Evolutionary conservation across 2,797 vertebrate species (phyloP).

Genomic region (Podarcis lilfordi): DNA sequence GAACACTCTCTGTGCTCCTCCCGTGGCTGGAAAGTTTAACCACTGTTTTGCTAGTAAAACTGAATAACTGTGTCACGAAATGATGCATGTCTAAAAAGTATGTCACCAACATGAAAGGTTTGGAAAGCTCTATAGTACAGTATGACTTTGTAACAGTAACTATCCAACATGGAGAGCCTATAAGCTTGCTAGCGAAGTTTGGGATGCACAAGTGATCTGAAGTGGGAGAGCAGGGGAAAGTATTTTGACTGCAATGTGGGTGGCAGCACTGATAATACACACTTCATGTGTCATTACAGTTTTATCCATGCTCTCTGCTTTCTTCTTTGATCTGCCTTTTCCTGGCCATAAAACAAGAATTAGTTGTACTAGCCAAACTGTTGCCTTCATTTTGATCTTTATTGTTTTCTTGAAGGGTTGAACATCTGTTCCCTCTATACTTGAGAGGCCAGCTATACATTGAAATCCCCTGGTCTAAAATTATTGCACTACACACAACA

Average conservation of each 20-base stretch:
- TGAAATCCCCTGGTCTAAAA: neutral
- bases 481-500: neutral
- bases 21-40: too few species aligned
- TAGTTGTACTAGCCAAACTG: neutral
- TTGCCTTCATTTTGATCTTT: neutral
- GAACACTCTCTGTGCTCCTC: too few species aligned
- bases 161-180: too few species aligned
- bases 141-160: too few species aligned
- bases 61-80: too few species aligned
- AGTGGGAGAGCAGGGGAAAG: neutral
- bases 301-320: neutral
- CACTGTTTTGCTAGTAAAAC: too few species aligned
- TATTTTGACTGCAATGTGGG: neutral
- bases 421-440: neutral
- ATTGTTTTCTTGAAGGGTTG: neutral
- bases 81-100: too few species aligned
- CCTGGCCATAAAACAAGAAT: neutral
- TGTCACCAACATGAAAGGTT: too few species aligned
- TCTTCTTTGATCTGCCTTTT: neutral
- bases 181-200: too few species aligned
- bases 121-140: too few species aligned
- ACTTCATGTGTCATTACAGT: neutral
- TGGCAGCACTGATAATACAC: neutral
- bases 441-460: neutral
- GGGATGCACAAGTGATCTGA: neutral